These are phyloP conservation scores for Passer montanus DNA, from an alignment of 2,113 vertebrate genomes.

Conservation along the genomic window DNA sequence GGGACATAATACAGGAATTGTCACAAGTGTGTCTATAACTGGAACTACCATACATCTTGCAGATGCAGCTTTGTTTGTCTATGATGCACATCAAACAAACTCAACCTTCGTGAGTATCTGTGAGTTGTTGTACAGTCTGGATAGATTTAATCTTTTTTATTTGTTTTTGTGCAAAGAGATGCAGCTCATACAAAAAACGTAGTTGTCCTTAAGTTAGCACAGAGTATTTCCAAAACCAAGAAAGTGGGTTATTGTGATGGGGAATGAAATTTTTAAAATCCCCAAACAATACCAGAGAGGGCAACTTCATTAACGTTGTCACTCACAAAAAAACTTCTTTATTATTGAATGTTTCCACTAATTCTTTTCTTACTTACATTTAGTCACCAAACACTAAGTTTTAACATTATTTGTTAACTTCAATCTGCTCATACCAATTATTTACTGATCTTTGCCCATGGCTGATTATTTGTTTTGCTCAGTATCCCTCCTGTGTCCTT, in stretches of 20 bases:
- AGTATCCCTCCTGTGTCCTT: background rate
- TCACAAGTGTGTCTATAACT: background rate
- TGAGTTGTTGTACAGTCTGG: background rate
- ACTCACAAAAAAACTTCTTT: background rate
- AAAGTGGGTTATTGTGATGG: background rate
- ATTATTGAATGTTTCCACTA: background rate
- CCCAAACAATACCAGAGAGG: background rate
- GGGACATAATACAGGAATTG: background rate
- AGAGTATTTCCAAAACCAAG: background rate
- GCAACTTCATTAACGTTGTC: background rate
- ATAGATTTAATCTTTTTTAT: background rate
- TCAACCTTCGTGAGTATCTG: background rate
- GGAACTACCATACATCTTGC: background rate
- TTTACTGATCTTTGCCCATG: background rate
- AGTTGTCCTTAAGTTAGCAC: background rate
- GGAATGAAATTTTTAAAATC: background rate
- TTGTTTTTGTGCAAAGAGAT: background rate
- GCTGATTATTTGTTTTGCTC: background rate
- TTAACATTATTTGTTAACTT: background rate
- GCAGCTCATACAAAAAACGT: background rate
- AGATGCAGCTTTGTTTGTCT: background rate
- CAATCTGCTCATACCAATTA: background rate
- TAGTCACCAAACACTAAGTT: background rate
- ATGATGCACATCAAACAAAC: background rate
- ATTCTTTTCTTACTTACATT: background rate